Evolutionary conservation across 2,888 invertebrate genomes (phyloP), one percentile per base, ranked within the genome.

Genomic region (Trimorus sp.): DNA sequence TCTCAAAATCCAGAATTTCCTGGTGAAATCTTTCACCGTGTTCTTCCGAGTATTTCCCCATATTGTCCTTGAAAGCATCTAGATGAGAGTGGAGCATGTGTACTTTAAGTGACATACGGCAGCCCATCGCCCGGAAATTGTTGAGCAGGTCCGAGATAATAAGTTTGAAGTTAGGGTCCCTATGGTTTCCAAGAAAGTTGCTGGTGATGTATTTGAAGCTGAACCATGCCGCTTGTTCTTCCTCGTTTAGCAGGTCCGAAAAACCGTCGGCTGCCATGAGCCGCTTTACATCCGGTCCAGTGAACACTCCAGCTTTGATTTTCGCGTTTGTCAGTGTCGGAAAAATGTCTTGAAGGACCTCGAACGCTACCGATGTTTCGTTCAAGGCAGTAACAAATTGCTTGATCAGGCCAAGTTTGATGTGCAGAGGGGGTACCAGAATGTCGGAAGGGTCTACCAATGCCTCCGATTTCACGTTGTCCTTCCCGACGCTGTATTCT

Each of bases 21-120:
- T 87, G 86, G 76, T 88, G 88, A 65, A 88, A 89, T 82, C 85
- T 83, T 79, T 89, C 85, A 45, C 86, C 86, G 83, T 87, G 86
- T 70, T 89, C 87, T 78, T 89, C 87, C 36, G 83, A 87, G 42
- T 84, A 84, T 6, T 79, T 84, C 58, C 85, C 86, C 81, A 87
- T 82, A 54, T 86, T 87, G 15, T 86, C 75, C 74, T 84, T 80
- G 71, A 86, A 87, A 71, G 71, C 53, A 58, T 88, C 86, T 16
- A 88, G 73, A 76, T 89, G 86, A 79, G 85, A 79, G 86, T 87
- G 83, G 15, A 89, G 78, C 78, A 88, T 84, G 84, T 89, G 86
- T 2, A 88, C 36, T 85, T 88, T 88, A 12, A 85, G 14, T 9
- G 66, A 75, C 82, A 83, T 85, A 53, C 15, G 84, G 85, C 85